Percentiles rank a stretch among this genome's conserved stretches.
Evolutionary conservation across 1,140 invertebrate genomes (phyloP).

Genomic region (Pseudomyrmex dendroicus): DNA sequence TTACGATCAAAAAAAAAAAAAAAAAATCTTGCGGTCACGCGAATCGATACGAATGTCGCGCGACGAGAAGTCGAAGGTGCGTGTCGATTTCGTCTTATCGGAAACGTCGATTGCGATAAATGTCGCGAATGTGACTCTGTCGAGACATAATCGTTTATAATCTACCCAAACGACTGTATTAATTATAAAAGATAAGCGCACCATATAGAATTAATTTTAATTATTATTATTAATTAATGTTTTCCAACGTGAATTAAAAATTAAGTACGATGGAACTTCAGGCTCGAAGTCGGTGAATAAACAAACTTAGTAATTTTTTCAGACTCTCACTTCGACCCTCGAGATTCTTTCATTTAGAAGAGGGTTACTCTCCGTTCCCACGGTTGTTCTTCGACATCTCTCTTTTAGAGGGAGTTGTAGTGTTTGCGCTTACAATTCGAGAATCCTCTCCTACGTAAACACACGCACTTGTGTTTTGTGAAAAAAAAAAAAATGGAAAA

Average conservation of each 20-base stretch:
- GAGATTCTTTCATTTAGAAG: too few species aligned
- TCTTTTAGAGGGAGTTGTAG: too few species aligned
- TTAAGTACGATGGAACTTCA: too few species aligned
- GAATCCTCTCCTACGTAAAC: slow-evolving; percentile 1
- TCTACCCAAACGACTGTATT: neutral
- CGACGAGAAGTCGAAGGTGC: neutral
- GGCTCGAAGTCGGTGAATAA: too few species aligned
- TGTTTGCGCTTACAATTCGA: neutral
- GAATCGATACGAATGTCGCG: neutral
- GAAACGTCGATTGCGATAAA: neutral
- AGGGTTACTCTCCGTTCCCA: neutral
- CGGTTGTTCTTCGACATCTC: neutral
- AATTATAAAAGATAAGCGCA: neutral
- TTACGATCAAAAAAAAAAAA: slow-evolving; percentile 5
- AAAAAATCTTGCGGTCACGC: slow-evolving; percentile 4
- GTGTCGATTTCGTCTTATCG: neutral
- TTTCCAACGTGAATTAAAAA: too few species aligned
- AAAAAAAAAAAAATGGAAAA: neutral
- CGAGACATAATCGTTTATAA: too few species aligned
- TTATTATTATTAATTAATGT: too few species aligned
- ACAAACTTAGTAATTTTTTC: too few species aligned
- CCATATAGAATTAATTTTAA: too few species aligned
- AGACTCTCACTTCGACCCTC: too few species aligned
- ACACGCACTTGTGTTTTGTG: neutral
- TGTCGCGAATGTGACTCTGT: neutral